Base-by-base conservation (phyloP, 1,140 invertebrate genomes). In the Diuraphis noxia region DNA sequence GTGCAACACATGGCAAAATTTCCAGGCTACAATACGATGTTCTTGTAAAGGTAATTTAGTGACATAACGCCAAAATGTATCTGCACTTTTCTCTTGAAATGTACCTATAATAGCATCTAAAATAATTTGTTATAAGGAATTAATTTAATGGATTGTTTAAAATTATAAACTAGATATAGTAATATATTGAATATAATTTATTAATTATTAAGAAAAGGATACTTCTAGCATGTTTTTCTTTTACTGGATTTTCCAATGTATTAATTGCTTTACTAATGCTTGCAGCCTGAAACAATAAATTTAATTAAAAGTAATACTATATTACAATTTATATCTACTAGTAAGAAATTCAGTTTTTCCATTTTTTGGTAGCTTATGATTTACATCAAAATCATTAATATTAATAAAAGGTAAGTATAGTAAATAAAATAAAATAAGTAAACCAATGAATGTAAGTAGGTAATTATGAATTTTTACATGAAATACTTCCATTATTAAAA, bases 1-100 rank as follows among this genome's bases (percentile, higher is more conserved):
- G 94, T 99, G 98, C 10, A 99, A 95, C 89, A 99, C 97, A 95
- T 99, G 98, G 93, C 98, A 99, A 94, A 99, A 99, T 94, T 99
- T 99, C 99, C 99, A 99, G 7, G 98, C 98, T 38, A 99, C 96
- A 92, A 99, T 98, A 85, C 98, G 96, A 94, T 98, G 97, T 92
- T 98, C 98, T 94, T 98, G 96, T 7, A 99, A 94, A 1, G 98
- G 98, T 90, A 98, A 96, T 81, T 96, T 95, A 25, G 96, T 94
- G 34, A 96, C 96, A 93, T 97, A 96, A 93, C 96, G 95, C 98
- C 98, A 99, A 94, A 99, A 99, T 40, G 97, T 96, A 93, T 96
- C 94, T 3, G 96, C 97, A 93, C 98, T 97, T 94, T 98, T 97
- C 92, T 98, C 97, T 93, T 97, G 97, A 94, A 98, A 99, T n/a